Evolutionary conservation across 2,113 vertebrate species (phyloP).

Genomic region (Bolborhynchus lineola): DNA sequence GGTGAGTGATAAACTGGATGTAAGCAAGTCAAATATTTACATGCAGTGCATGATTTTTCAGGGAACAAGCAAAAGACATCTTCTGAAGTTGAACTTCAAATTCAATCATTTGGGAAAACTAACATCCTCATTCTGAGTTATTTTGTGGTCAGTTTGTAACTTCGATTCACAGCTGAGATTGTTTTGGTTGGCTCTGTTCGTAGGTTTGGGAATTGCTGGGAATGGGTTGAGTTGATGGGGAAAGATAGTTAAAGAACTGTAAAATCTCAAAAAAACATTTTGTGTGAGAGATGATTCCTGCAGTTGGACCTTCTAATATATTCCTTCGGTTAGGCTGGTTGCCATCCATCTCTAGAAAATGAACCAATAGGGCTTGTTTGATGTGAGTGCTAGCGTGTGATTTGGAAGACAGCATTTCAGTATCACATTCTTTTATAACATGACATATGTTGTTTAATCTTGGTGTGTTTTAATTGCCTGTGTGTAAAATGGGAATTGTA

Average conservation of each 20-base stretch:
- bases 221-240: neutral
- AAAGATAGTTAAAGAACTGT: neutral
- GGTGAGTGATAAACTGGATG: neutral
- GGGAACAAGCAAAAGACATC: neutral
- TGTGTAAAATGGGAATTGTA: neutral
- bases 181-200: neutral
- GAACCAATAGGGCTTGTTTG: neutral
- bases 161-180: neutral
- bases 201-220: neutral
- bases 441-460: neutral
- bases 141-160: neutral
- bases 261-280: neutral
- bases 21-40: neutral
- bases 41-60: neutral
- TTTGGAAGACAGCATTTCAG: neutral
- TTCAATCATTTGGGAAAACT: neutral
- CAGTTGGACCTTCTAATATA: neutral
- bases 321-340: neutral
- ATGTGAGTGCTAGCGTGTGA: neutral
- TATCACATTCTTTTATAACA: neutral
- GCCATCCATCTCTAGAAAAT: neutral
- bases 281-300: neutral
- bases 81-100: neutral
- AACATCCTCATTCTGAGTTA: neutral
- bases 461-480: neutral